Base-by-base conservation (phyloP, 2,888 invertebrate genomes). In the Caradrina clavipalpis region DNA sequence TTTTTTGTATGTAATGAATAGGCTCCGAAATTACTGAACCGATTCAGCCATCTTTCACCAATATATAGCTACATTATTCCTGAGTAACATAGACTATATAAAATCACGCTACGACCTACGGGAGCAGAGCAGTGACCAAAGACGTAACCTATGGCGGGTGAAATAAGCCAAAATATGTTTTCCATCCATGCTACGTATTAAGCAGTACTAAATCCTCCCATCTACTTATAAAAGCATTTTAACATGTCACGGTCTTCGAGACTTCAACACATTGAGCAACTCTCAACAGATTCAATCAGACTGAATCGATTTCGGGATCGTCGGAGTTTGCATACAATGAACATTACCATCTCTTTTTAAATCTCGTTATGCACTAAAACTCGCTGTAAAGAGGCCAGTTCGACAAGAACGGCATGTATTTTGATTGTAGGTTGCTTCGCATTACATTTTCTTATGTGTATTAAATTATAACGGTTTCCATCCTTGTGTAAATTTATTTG, bases 261-360 rank as follows among this genome's bases (percentile, higher is more conserved):
- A 69, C 69, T 71, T 56, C 64, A 51, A 58, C 56, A 63, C 60
- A 69, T 79, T 80, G 69, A 67, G 80, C 62, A 84, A 82, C 56
- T 65, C 60, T 56, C 64, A 19, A 47, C 56, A 69, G 61, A 70
- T 73, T 71, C 69, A 69, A 74, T 82, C 77, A 56, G 67, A 58
- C 69, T 60, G 70, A 62, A 75, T 82, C 62, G 65, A 61, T 77
- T 82, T 82, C 50, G 60, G 73, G 68, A 75, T 78, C 68, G 69
- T 73, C 65, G 57, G 47, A 61, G 70, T 83, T 83, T 80, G 83
- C 82, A 83, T 83, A 83, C 83, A 83, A 83, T 83, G 75, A 71
- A 17, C 57, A 71, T 75, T 80, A 73, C 35, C 66, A 71, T 77
- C 39, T 71, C 54, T 69, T 74, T 79, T 73, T 71, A 54, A 73